Base-by-base conservation (phyloP, 2,888 invertebrate genomes). In the Cheilosia impressa region DNA sequence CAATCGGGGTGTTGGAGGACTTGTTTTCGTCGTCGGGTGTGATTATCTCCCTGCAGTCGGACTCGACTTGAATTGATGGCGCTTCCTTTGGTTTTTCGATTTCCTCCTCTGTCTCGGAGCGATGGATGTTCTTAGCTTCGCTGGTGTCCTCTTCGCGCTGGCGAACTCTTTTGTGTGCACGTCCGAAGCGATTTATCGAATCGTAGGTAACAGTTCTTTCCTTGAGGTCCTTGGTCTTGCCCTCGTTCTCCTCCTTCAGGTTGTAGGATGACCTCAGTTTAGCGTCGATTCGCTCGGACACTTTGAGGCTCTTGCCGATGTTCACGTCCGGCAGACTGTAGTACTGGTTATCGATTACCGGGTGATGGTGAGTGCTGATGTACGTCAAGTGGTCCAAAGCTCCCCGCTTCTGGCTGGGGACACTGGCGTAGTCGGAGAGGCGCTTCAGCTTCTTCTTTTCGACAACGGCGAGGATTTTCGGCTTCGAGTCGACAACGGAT, bases 241-340 rank as follows among this genome's bases (percentile, higher is more conserved):
- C 58, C 17, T 55, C 53, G 24, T 45, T 17, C 17, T 22, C 71
- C 27, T 73, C 66, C 62, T 90, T 89, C 47, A 90, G 79, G 62
- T 92, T 90, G 87, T 92, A 92, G 13, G 91, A 92, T 22, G 91
- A 93, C 45, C 96, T 93, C 72, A 96, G 91, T 90, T 95, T 95
- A 75, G 94, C 94, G 90, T 96, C 96, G 88, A 96, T 96, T 88
- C 94, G 94, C 90, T 96, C 96, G 77, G 95, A 95, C 89, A 95
- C 95, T 88, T 95, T 94, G 82, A 96, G 93, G 89, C 95, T 95
- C 90, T 95, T 95, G 80, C 95, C 94, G 27, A 95, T 94, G 75
- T 95, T 95, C 58, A 95, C 94, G 90, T 96, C 95, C 9, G 96
- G 96, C 85, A 96, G 92, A 24, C 95, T 95, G 91, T 95, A 94